Evolutionary conservation across 2,888 invertebrate species (phyloP), one percentile per base, ranked within the genome.

Genomic region (Pyrgus malvae): DNA sequence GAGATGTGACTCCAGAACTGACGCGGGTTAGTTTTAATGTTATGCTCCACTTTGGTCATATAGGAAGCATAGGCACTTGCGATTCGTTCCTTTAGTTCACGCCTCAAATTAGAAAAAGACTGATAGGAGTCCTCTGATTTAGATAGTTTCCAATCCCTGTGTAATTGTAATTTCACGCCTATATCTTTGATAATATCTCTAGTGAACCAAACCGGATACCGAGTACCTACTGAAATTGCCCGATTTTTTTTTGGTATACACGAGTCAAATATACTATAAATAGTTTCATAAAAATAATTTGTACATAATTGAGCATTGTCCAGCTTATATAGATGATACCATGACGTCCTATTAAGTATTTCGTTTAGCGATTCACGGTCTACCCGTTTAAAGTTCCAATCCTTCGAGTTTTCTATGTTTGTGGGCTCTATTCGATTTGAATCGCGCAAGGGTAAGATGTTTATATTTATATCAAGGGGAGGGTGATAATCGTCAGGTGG

Each of bases 401-500:
- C 48, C 16, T n/a, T 40, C 0, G 4, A 3, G 4, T 6, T 12
- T 16, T 48, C 19, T 12, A 48, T 38, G 14, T 49, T 49, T 7
- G 16, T 29, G 2, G 40, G 29, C 6, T 49, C 48, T 1, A 49
- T 17, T 6, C 6, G 38, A 9, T 40, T 38, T 2, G 19, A 29
- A 2, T 11, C 1, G 17, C n/a, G 21, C 12, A 19, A 2, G 2
- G 19, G 8, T 17, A 17, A 2, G 9, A 38, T 14, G 2, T 1
- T 17, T 11, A 48, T 6, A 1, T 2, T 37, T 7, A 48, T 27
- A 19, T 48, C 29, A 3, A 49, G 25, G 9, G 49, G 40, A 0
- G 49, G 40, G 38, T 49, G 38, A 21, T 49, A 49, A 3, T n/a
- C 27, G 21, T 49, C 48, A 2, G 49, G 49, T 4, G 49, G 29